Percentiles rank a stretch among this genome's conserved stretches.
phyloP scores from a whole-genome alignment of 1,140 invertebrate genomes.

The Bombus superbus region DNA sequence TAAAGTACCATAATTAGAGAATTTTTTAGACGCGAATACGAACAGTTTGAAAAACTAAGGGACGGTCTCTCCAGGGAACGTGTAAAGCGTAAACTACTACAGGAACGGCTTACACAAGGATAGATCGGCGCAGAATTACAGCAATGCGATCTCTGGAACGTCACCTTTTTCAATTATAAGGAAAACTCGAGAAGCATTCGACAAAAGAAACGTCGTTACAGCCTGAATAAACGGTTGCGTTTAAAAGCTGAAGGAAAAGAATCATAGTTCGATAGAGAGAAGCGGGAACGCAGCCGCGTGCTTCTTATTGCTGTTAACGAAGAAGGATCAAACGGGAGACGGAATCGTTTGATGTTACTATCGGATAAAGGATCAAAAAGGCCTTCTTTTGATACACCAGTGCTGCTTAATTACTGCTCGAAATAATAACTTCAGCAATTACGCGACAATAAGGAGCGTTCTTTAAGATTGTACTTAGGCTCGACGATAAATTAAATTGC shows the following conservation, averaged over 20 bases:
- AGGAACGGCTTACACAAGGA: background rate
- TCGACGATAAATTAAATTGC: conserved; percentile 2
- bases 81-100: background rate
- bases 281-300: background rate
- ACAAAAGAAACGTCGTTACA: conserved; percentile 1
- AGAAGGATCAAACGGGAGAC: conserved; percentile 49
- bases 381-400: conserved; percentile 49
- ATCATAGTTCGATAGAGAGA: background rate
- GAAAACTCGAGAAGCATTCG: background rate
- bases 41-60: background rate
- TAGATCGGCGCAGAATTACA: background rate
- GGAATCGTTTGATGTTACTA: conserved; percentile 53
- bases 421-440: conserved; percentile 59
- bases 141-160: background rate
- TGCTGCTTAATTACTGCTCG: conserved; percentile 57
- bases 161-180: background rate
- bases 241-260: background rate
- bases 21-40: background rate
- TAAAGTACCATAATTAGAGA: background rate
- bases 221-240: background rate
- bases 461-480: conserved; percentile 5
- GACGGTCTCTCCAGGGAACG: background rate
- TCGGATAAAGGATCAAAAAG: conserved; percentile 56
- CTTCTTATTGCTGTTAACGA: conserved; percentile 47
- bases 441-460: conserved; percentile 4